Percentiles rank a stretch among this genome's conserved stretches.
Conservation (phyloP, 2,113 vertebrate species). For the Elephas maximus region DNA sequence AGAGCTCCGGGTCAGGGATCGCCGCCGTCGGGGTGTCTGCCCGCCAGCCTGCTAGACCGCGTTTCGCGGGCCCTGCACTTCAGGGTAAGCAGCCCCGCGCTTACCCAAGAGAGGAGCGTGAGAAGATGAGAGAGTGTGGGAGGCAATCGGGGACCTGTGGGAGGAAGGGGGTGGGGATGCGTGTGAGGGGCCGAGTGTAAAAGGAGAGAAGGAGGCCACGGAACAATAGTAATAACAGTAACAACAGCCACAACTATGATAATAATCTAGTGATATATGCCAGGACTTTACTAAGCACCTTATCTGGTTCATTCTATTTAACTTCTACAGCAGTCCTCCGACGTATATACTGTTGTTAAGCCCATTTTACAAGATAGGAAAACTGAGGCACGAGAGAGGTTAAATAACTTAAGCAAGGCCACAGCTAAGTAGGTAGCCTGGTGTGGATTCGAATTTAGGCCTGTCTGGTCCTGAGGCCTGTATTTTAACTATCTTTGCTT, state of each 20-base stretch:
- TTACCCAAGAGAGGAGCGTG: neutral
- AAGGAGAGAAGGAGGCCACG: neutral
- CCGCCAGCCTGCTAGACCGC: neutral
- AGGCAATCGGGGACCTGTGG: neutral
- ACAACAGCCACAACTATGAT: neutral
- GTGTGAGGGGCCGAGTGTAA: neutral
- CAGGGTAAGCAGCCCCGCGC: constrained; percentile 62
- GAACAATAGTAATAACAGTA: neutral
- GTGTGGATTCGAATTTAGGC: neutral
- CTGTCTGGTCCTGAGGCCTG: no score
- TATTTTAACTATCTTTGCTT: neutral
- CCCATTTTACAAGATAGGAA: constrained; percentile 57
- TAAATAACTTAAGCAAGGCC: neutral
- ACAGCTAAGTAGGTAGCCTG: neutral
- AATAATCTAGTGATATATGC: neutral
- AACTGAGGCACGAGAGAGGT: constrained; percentile 13
- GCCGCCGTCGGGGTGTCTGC: neutral
- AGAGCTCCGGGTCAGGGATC: constrained; percentile 36
- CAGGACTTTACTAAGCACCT: neutral
- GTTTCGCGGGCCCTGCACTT: constrained; percentile 35
- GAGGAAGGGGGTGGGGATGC: neutral
- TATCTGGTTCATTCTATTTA: neutral
- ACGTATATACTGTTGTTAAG: neutral
- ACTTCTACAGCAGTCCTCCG: neutral
- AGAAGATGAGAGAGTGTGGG: constrained; percentile 8